phyloP scores from a whole-genome alignment of 53 echinoderm and acorn worm genomes.

The Echinometra lucunter region DNA sequence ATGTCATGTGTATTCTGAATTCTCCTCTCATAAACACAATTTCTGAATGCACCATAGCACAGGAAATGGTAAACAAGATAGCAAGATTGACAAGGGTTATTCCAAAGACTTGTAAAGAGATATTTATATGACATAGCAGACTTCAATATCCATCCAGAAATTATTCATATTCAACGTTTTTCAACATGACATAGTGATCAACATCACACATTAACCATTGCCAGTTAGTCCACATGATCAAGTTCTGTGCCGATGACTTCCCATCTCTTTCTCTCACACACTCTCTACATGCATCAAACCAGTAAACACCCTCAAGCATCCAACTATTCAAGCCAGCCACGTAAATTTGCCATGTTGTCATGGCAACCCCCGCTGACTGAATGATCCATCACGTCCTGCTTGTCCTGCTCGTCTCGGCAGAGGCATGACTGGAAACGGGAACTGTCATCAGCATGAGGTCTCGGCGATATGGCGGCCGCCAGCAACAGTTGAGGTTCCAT shows the following conservation, averaged over 20 bases:
- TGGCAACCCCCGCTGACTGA: conserved; percentile 57
- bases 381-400: conserved; percentile 64
- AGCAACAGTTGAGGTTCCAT: conserved; percentile 62
- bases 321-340: conserved; percentile 62
- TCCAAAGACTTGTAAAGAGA: neutral
- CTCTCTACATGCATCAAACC: conserved; percentile 31
- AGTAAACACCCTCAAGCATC: conserved; percentile 58
- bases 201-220: conserved; percentile 5
- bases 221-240: conserved; percentile 25
- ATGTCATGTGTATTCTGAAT: neutral
- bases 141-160: neutral
- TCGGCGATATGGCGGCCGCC: conserved; percentile 24
- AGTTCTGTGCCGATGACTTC: neutral
- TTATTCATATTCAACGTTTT: conserved; percentile 37
- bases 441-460: conserved; percentile 16
- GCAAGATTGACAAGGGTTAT: neutral
- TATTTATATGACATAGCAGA: neutral
- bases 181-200: conserved; percentile 37
- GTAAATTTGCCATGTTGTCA: conserved; percentile 49
- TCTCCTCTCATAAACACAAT: neutral
- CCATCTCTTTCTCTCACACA: neutral
- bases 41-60: neutral
- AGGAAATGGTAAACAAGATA: neutral
- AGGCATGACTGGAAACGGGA: conserved; percentile 45
- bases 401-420: conserved; percentile 30